Conservation (phyloP, 2,888 invertebrate genomes). For the Syrista parreyssii region DNA sequence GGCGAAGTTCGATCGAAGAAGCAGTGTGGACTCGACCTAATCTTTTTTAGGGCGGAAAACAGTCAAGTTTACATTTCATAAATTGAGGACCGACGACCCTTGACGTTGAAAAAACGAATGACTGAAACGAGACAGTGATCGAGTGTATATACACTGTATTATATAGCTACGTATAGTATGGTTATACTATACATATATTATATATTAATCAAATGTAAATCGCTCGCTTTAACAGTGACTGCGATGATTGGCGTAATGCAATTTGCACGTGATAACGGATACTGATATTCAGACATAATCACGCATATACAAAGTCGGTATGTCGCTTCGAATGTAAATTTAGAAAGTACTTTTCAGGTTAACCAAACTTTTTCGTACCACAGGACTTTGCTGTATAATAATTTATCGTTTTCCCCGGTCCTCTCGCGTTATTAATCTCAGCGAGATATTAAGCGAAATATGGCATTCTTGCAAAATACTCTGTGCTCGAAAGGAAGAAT, state of each 20-base stretch:
- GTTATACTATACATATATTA: background rate
- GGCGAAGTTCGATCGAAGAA: background rate
- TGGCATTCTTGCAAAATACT: constrained; percentile 42
- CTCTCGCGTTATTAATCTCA: constrained; percentile 43
- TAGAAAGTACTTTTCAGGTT: background rate
- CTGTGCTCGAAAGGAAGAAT: constrained; percentile 32
- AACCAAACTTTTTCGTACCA: background rate
- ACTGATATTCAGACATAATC: background rate
- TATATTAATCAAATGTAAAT: constrained; percentile 2
- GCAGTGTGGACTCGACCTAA: background rate
- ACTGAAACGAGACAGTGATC: constrained; percentile 6
- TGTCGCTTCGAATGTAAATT: background rate
- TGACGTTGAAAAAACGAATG: background rate
- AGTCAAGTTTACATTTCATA: background rate
- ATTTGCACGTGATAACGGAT: background rate
- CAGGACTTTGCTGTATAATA: constrained; percentile 12
- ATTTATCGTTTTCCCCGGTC: constrained; percentile 30
- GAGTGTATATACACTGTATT: background rate
- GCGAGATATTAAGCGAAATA: constrained; percentile 39
- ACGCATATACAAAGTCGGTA: background rate
- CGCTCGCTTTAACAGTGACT: background rate
- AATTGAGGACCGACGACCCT: background rate
- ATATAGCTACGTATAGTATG: background rate
- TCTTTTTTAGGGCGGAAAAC: background rate
- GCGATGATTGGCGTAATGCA: background rate